Evolutionary conservation across 2,888 invertebrate species (phyloP).

Genomic region (Oasisia sp.): DNA sequence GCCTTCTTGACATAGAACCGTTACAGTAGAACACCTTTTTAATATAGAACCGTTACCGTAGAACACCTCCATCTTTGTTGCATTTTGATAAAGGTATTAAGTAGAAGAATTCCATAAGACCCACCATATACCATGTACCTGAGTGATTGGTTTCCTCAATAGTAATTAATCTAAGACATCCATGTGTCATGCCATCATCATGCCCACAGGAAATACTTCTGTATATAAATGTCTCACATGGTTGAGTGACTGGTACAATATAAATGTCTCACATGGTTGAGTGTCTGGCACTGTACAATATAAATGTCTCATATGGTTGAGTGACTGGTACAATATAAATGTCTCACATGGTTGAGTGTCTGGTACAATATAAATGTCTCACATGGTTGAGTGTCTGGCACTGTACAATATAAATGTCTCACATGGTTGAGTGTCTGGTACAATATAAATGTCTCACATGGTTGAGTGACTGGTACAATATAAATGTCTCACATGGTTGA

Average conservation of each 20-base stretch:
- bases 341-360: background rate
- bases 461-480: too few relatives aligned
- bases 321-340: background rate
- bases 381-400: background rate
- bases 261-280: background rate
- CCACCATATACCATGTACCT: too few relatives aligned
- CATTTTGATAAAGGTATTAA: too few relatives aligned
- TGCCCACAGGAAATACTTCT: background rate
- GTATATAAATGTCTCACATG: background rate
- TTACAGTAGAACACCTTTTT: too few relatives aligned
- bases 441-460: background rate
- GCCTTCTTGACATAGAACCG: too few relatives aligned
- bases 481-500: background rate
- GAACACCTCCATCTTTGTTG: too few relatives aligned
- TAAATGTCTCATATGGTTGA: background rate
- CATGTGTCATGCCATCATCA: background rate
- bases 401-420: background rate
- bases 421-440: background rate
- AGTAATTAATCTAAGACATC: too few relatives aligned
- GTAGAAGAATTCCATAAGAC: too few relatives aligned
- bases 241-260: background rate
- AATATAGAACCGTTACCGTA: too few relatives aligned
- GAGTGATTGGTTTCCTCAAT: background rate
- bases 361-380: background rate
- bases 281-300: background rate